phyloP scores from a whole-genome alignment of 2,797 vertebrate species.

The Poecilia gillii region DNA sequence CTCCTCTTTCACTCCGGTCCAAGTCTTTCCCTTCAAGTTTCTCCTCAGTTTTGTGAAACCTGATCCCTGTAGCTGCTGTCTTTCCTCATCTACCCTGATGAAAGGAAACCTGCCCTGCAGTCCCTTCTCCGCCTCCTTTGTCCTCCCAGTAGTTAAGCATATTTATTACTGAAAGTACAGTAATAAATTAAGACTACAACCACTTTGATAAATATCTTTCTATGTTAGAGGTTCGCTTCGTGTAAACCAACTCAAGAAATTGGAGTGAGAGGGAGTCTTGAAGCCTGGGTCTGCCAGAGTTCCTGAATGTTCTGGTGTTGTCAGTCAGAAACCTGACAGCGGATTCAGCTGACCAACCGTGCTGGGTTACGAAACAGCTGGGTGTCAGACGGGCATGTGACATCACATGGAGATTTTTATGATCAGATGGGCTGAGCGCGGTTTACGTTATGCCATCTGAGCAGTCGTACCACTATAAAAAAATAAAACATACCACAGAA shows the following conservation, averaged over 20 bases:
- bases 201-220: neutral
- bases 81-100: neutral
- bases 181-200: neutral
- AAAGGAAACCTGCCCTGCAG: neutral
- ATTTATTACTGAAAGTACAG: neutral
- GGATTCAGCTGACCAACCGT: neutral
- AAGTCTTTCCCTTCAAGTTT: neutral
- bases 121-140: neutral
- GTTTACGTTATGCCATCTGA: neutral
- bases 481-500: neutral
- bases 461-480: neutral
- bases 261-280: neutral
- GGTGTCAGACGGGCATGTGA: neutral
- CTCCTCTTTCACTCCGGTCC: neutral
- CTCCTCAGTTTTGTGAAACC: neutral
- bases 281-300: neutral
- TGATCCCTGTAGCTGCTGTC: neutral
- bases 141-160: constrained; percentile 31
- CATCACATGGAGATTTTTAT: neutral
- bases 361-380: neutral
- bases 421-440: neutral
- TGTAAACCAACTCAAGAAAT: neutral
- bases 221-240: too few species aligned
- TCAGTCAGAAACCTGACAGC: neutral
- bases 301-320: neutral